These are phyloP conservation scores for Lithobates pipiens DNA, from an alignment of 2,797 vertebrate species.

Conservation along the genomic window DNA sequence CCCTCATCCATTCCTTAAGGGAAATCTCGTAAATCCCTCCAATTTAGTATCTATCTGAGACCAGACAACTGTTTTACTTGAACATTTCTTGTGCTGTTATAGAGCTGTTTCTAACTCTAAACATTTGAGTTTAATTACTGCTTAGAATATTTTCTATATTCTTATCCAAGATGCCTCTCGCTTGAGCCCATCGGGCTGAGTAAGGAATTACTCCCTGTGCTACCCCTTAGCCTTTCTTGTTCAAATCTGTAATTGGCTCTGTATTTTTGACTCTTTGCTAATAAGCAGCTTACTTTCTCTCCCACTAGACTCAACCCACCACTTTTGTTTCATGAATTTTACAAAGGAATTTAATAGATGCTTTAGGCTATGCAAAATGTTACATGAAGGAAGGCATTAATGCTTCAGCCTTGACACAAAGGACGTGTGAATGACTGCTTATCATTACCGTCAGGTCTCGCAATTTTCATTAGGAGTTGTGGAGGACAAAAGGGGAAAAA, in stretches of 20 bases:
- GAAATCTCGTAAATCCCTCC: conserved; percentile 96
- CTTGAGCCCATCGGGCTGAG: conserved; percentile 93
- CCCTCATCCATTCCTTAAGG: conserved; percentile 90
- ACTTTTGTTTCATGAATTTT: conserved; percentile 99
- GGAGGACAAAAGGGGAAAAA: conserved; percentile 89
- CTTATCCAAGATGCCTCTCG: conserved; percentile 82
- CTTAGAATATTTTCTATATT: conserved; percentile 88
- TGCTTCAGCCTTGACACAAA: conserved; percentile 92
- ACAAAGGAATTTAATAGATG: conserved; percentile 99
- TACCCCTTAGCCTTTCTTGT: conserved; percentile 95
- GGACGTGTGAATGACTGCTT: conserved; percentile 94
- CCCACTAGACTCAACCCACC: conserved; percentile 99
- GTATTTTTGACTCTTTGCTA: conserved; percentile 99
- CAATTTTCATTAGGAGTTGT: conserved; percentile 98
- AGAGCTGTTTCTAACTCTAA: conserved; percentile 96
- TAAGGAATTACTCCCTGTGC: conserved; percentile 94
- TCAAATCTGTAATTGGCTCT: conserved; percentile 99
- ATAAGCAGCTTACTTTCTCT: conserved; percentile 99
- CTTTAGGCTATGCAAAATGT: conserved; percentile 99
- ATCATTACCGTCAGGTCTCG: conserved; percentile 98
- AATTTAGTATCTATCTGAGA: conserved; percentile 98
- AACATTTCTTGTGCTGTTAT: conserved; percentile 96
- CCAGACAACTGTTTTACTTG: conserved; percentile 91
- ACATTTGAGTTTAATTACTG: conserved; percentile 99
- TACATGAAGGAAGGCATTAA: conserved; percentile 95